Evolutionary conservation across 2,888 invertebrate species (phyloP), one percentile per base, ranked within the genome.

Genomic region (Scaptomyza caliginosa): DNA sequence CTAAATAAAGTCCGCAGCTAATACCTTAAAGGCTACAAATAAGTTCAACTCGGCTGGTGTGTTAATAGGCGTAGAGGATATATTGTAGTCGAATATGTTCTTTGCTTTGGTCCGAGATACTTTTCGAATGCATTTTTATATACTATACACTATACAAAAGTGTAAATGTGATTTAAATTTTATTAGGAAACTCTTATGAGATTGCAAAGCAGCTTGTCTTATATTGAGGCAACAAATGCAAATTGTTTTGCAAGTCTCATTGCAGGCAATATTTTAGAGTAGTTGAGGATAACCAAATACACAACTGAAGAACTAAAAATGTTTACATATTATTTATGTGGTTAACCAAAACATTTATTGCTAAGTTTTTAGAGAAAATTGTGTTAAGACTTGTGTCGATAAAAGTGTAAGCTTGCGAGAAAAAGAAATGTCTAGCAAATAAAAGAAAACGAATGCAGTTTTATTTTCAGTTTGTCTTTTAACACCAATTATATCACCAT

Each of bases 81-180:
- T 55, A 4, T 30, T 0, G 0, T 2, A 42, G 50, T 36, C 38
- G 1, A 23, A 7, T 6, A n/a, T 0, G 19, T 8, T 4, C 3
- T 6, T 1, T 10, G n/a, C 23, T 17, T 32, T 24, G 13, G 3
- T 2, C 13, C 13, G 28, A 4, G 1, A 8, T 8, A 3, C 6
- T 3, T 23, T 86, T 82, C 5, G 65, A 67, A 86, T 59, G 48
- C 43, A 48, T 63, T 82, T 77, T 66, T 55, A 67, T 67, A 66
- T 30, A 30, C n/a, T 30, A 30, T 5, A 30, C 1, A 16, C 1
- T 3, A 16, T 7, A 7, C 7, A 32, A 13, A 16, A 67, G 68
- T 72, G 68, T 71, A 68, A 86, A 78, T 78, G 67, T 57, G 50
- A 54, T 68, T 74, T 58, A 68, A 62, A 64, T 74, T 82, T 63